Evolutionary conservation across 1,140 invertebrate genomes (phyloP).

Genomic region (Branchinecta lindahli): DNA sequence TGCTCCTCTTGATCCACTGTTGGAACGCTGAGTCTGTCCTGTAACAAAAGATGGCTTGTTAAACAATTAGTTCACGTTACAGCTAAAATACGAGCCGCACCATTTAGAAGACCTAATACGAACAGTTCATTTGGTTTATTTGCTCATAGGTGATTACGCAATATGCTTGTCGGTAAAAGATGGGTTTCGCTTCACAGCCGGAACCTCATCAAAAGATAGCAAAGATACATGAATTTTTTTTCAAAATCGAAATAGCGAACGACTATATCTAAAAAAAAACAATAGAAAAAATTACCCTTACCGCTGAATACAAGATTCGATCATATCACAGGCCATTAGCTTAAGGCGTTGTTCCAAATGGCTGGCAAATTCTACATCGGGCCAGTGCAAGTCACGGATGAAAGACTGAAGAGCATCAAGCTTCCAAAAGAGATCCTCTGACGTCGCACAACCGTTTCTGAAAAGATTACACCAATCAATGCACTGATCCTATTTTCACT

Average conservation of each 20-base stretch:
- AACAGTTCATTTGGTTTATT: too few species aligned
- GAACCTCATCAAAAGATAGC: too few species aligned
- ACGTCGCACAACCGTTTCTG: slow-evolving; percentile 90
- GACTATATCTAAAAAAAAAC: too few species aligned
- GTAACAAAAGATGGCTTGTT: slow-evolving; percentile 6
- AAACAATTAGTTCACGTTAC: not conserved
- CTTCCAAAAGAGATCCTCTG: slow-evolving; percentile 98
- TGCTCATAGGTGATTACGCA: too few species aligned
- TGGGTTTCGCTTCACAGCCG: too few species aligned
- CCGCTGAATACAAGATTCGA: slow-evolving; percentile 92
- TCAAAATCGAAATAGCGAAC: too few species aligned
- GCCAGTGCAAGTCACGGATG: slow-evolving; percentile 96
- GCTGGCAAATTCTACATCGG: slow-evolving; percentile 88
- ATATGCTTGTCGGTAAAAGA: too few species aligned
- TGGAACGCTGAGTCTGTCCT: slow-evolving; percentile 44
- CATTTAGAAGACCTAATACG: too few species aligned
- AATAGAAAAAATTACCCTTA: slow-evolving; percentile 28
- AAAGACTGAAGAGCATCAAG: slow-evolving; percentile 94
- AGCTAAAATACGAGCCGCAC: too few species aligned
- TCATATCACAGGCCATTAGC: slow-evolving; percentile 98
- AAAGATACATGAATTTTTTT: too few species aligned
- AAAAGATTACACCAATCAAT: not conserved
- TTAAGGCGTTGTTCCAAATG: slow-evolving; percentile 94
- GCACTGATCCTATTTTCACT: too few species aligned
- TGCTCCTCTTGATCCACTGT: slow-evolving; percentile 86